Conservation (phyloP, 2,113 vertebrate species). For the Larimichthys crocea region DNA sequence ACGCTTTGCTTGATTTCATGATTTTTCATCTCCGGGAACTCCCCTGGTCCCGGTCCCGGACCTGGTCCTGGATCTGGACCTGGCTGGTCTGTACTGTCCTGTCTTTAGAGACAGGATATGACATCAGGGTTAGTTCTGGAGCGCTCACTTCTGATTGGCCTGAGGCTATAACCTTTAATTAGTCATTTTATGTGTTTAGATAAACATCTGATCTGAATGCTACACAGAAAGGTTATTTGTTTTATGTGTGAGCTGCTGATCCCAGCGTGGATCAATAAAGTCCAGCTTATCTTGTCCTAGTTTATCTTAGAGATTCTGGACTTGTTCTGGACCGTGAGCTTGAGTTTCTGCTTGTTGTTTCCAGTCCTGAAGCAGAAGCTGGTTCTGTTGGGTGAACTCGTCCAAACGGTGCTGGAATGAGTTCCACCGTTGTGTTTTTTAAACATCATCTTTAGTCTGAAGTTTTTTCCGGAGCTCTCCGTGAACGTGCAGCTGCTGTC, state of each 20-base stretch:
- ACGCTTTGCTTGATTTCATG: slow-evolving; percentile 60
- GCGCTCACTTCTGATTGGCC: background rate
- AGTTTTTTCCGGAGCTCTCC: slow-evolving; percentile 25
- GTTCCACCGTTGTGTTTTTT: slow-evolving; percentile 21
- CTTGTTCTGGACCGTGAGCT: background rate
- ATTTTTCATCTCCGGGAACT: slow-evolving; percentile 50
- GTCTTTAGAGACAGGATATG: background rate
- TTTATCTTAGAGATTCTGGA: background rate
- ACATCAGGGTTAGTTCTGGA: background rate
- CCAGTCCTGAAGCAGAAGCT: too few relatives aligned
- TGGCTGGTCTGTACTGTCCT: too few relatives aligned
- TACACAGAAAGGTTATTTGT: too few relatives aligned
- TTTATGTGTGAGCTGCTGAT: too few relatives aligned
- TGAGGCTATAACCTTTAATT: background rate
- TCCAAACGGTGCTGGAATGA: background rate
- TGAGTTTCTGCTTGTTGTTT: background rate
- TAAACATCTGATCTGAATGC: too few relatives aligned
- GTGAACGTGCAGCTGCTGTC: slow-evolving; percentile 73
- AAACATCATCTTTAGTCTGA: slow-evolving; percentile 34
- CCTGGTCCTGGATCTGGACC: too few relatives aligned
- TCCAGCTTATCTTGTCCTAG: too few relatives aligned
- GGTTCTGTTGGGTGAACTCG: background rate
- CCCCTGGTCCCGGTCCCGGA: background rate
- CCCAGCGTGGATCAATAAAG: too few relatives aligned
- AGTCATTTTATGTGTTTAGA: too few relatives aligned